Percentiles rank a stretch among this genome's conserved stretches.
Conservation (phyloP, 2,113 vertebrate genomes). For the Erythrocercus mccallii region DNA sequence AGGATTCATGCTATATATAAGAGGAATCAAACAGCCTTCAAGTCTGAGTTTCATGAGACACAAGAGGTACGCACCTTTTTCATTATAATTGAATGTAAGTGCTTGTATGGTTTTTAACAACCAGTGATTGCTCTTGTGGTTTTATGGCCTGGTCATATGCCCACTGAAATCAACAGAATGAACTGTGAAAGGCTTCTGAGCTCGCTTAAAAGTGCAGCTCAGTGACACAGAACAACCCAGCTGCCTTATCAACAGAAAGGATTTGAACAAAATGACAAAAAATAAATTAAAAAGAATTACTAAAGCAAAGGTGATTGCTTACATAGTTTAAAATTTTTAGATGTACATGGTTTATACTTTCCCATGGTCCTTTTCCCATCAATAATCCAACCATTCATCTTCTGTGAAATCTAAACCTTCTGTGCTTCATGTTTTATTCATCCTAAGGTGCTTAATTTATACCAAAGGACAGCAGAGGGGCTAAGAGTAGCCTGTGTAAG, state of each 20-base stretch:
- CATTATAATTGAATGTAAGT: constrained; percentile 64
- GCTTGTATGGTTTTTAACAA: constrained; percentile 62
- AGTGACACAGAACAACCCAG: constrained; percentile 15
- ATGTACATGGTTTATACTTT: constrained; percentile 50
- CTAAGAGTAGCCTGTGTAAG: constrained; percentile 51
- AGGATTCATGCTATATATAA: constrained; percentile 32
- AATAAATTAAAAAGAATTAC: neutral
- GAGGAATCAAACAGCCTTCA: constrained; percentile 55
- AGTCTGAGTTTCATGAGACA: constrained; percentile 56
- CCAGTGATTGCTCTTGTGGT: constrained; percentile 57
- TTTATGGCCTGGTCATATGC: constrained; percentile 61
- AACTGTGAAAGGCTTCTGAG: constrained; percentile 53
- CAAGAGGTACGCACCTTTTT: constrained; percentile 62
- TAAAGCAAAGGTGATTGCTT: constrained; percentile 8
- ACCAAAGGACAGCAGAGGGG: constrained; percentile 43
- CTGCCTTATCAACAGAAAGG: constrained; percentile 4
- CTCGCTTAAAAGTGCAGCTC: neutral
- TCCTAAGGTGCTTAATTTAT: constrained; percentile 67
- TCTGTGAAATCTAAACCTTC: constrained; percentile 61
- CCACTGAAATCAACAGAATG: constrained; percentile 58
- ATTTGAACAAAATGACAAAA: neutral
- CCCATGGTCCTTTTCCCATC: constrained; percentile 38
- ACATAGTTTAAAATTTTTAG: constrained; percentile 26
- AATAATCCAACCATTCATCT: constrained; percentile 58
- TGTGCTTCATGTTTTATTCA: constrained; percentile 63